phyloP scores from a whole-genome alignment of 2,113 vertebrate genomes.

The Macheiramphus alcinus region DNA sequence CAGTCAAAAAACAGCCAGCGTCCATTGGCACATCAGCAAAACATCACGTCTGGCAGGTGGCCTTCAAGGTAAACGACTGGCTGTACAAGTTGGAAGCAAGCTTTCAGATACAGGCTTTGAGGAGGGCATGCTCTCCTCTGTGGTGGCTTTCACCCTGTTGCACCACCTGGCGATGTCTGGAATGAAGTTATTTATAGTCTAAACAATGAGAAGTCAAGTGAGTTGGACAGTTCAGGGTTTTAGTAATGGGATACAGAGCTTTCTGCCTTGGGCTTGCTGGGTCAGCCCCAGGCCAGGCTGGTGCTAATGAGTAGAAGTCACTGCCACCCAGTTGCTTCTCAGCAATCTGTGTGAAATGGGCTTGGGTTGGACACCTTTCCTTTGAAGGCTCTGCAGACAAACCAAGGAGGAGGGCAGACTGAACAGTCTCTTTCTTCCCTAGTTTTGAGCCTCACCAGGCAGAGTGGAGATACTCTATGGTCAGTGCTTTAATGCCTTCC shows the following conservation, averaged over 20 bases:
- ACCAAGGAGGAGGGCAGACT: neutral
- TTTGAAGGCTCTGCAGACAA: neutral
- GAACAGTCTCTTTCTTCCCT: neutral
- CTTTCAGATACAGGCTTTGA: neutral
- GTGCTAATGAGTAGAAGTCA: neutral
- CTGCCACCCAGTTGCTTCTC: neutral
- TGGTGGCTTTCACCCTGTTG: neutral
- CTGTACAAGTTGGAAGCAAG: neutral
- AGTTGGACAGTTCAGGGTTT: neutral
- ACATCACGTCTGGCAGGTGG: neutral
- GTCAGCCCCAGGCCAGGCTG: neutral
- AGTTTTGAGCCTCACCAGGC: neutral
- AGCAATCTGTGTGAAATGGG: neutral
- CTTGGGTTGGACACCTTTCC: neutral
- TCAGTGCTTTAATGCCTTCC: neutral
- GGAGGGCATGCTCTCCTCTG: neutral
- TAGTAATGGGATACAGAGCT: neutral
- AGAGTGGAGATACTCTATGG: neutral
- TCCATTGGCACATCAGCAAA: neutral
- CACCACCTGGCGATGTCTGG: neutral
- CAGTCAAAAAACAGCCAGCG: neutral
- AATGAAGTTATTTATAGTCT: slow-evolving; percentile 10
- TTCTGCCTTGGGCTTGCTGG: neutral
- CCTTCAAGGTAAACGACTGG: neutral
- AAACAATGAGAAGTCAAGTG: neutral